These are phyloP conservation scores for Chirona hameri DNA, from an alignment of 2,888 invertebrate species.

Conservation along the genomic window DNA sequence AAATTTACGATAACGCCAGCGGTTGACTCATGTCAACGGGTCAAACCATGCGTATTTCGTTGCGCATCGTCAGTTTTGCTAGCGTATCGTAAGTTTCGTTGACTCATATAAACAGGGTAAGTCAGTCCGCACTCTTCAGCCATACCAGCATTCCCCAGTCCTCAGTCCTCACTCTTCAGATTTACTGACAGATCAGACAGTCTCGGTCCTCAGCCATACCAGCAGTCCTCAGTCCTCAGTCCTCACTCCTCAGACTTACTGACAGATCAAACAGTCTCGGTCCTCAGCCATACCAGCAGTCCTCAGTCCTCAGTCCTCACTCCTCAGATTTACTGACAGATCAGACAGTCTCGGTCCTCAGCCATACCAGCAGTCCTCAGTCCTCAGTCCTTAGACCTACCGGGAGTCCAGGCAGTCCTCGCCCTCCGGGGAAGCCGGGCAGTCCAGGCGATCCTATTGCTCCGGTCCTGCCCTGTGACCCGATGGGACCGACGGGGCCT, in stretches of 20 bases:
- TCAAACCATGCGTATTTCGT: too few relatives aligned
- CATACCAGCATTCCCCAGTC: not conserved
- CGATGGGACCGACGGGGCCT: slow-evolving; percentile 54
- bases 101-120: too few relatives aligned
- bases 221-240: not conserved
- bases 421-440: slow-evolving; percentile 75
- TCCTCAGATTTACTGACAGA: slow-evolving; percentile 48
- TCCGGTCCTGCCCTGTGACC: slow-evolving; percentile 51
- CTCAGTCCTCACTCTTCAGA: not conserved
- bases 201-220: slow-evolving; percentile 65
- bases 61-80: too few relatives aligned
- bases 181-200: slow-evolving; percentile 60
- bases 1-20: too few relatives aligned
- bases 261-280: slow-evolving; percentile 65
- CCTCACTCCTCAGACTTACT: slow-evolving; percentile 37
- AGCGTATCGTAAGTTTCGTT: too few relatives aligned
- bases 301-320: not conserved
- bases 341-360: slow-evolving; percentile 73
- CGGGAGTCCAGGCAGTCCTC: slow-evolving; percentile 67
- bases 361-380: slow-evolving; percentile 42
- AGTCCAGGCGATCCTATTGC: slow-evolving; percentile 56
- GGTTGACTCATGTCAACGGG: too few relatives aligned
- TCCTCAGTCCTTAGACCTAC: slow-evolving; percentile 37
- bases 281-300: slow-evolving; percentile 65
- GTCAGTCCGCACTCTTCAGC: too few relatives aligned